Evolutionary conservation across 2,113 vertebrate species (phyloP).

Genomic region (Penelope pileata): DNA sequence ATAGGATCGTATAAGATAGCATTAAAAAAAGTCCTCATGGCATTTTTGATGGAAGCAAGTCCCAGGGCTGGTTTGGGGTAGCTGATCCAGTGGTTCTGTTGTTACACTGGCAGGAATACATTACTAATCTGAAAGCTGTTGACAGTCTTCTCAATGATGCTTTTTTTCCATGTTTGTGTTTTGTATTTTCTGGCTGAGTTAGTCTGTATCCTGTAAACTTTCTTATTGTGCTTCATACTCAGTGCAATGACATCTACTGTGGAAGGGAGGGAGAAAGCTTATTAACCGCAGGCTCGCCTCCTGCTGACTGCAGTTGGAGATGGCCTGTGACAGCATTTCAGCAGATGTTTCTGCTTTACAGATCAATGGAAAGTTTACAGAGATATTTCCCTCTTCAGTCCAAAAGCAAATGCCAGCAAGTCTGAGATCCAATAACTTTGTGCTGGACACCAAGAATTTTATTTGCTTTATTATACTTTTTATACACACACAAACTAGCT

Average conservation of each 20-base stretch:
- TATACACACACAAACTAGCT: not conserved
- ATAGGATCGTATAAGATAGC: not conserved
- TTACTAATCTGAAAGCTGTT: slow-evolving; percentile 21
- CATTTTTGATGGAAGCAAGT: not conserved
- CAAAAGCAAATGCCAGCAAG: slow-evolving; percentile 38
- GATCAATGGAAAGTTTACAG: slow-evolving; percentile 52
- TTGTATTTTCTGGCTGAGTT: slow-evolving; percentile 52
- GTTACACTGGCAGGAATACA: not conserved
- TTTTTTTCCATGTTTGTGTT: slow-evolving; percentile 59
- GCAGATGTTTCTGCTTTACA: slow-evolving; percentile 67
- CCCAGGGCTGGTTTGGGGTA: not conserved
- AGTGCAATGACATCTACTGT: slow-evolving; percentile 37
- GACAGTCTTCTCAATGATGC: slow-evolving; percentile 29
- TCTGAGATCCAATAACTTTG: slow-evolving; percentile 7
- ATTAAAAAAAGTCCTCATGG: not conserved
- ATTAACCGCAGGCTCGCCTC: slow-evolving; percentile 66
- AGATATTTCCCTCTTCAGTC: slow-evolving; percentile 43
- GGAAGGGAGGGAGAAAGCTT: slow-evolving; percentile 45
- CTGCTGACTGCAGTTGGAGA: slow-evolving; percentile 49
- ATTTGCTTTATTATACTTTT: slow-evolving; percentile 11
- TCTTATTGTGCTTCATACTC: slow-evolving; percentile 4
- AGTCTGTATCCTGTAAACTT: slow-evolving; percentile 44
- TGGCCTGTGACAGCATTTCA: slow-evolving; percentile 26
- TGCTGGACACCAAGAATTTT: slow-evolving; percentile 36
- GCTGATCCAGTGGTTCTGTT: not conserved